Evolutionary conservation across 2,113 vertebrate genomes (phyloP).

Genomic region (Calidris pugnax): DNA sequence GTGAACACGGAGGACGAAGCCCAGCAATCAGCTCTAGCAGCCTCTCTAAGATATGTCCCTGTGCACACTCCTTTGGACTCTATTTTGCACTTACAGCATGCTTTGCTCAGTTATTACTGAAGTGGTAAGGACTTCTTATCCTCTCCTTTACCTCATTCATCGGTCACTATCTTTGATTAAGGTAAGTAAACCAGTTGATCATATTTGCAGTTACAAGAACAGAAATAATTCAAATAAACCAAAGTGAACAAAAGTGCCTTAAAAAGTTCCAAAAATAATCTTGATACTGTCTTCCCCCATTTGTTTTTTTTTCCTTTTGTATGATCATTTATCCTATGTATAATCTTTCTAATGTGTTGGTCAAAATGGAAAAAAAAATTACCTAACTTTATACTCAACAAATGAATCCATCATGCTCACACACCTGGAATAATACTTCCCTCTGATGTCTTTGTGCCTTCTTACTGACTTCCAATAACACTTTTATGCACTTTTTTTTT

Average conservation of each 20-base stretch:
- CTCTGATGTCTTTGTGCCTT: not conserved
- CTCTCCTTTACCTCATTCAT: not conserved
- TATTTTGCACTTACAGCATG: not conserved
- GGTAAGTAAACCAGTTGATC: not conserved
- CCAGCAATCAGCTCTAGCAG: not conserved
- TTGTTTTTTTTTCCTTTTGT: not conserved
- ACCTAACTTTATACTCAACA: not conserved
- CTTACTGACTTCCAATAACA: not conserved
- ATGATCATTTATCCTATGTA: not conserved
- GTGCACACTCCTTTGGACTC: not conserved
- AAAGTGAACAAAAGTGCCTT: not conserved
- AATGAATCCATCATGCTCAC: not conserved
- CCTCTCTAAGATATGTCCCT: not conserved
- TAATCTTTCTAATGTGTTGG: not conserved
- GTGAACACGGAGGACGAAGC: not conserved
- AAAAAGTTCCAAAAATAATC: not conserved
- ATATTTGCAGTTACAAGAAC: not conserved
- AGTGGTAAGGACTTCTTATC: not conserved
- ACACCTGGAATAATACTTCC: not conserved
- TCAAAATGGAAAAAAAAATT: not conserved
- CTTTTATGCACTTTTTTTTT: not conserved
- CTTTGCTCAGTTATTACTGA: not conserved
- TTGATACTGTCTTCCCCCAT: not conserved
- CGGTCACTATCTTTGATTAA: rapidly evolving
- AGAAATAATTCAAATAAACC: not conserved